phyloP scores from a whole-genome alignment of 2,113 vertebrate species.

The Hypocryptadius cinnamomeus region DNA sequence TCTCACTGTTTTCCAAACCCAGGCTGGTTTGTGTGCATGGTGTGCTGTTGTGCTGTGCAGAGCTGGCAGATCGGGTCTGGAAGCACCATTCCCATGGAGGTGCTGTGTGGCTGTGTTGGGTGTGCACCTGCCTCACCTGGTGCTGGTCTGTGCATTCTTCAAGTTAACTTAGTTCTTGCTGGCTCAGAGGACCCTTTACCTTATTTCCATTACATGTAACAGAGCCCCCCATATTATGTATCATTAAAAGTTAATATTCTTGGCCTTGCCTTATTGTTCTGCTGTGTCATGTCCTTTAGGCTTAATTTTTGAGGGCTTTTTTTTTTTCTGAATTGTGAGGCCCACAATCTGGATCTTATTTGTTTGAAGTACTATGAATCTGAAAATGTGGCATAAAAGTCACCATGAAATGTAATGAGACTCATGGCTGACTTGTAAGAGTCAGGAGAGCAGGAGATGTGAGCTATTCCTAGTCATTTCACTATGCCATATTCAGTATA shows the following conservation, averaged over 20 bases:
- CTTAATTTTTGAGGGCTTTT: background rate
- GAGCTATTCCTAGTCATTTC: background rate
- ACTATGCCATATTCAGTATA: background rate
- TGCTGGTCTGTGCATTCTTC: background rate
- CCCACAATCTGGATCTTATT: background rate
- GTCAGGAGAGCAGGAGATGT: background rate
- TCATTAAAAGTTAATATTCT: background rate
- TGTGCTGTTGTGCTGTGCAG: background rate
- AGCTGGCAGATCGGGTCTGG: background rate
- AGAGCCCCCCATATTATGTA: background rate
- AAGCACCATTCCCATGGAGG: accelerated
- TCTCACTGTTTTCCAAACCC: background rate
- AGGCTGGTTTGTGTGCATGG: background rate
- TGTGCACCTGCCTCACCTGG: accelerated
- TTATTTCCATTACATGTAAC: background rate
- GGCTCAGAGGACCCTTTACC: background rate
- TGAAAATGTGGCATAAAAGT: background rate
- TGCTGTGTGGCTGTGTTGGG: too few relatives aligned
- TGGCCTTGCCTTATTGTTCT: background rate
- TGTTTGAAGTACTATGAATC: background rate
- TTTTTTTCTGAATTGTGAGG: background rate
- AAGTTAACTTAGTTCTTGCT: background rate
- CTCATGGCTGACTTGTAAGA: background rate
- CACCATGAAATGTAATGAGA: background rate
- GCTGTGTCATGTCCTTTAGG: background rate